These are phyloP conservation scores for Phoxinus phoxinus DNA, from an alignment of 2,113 vertebrate genomes.

Conservation along the genomic window DNA sequence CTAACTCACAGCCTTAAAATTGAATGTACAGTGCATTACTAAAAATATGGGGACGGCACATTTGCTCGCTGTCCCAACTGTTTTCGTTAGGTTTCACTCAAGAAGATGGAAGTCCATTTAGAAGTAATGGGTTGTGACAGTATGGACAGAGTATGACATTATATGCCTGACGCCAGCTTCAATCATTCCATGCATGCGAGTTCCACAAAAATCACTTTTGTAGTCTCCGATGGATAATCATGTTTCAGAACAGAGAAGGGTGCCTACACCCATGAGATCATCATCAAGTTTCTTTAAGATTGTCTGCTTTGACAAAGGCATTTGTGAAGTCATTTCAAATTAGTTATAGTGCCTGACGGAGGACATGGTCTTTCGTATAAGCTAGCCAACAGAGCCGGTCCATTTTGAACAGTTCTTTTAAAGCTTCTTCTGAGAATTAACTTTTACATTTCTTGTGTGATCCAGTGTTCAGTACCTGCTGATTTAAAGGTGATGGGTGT, in stretches of 20 bases:
- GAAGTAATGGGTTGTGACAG: conserved; percentile 60
- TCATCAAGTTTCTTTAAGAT: conserved; percentile 43
- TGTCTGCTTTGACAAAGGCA: conserved; percentile 55
- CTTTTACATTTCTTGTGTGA: neutral
- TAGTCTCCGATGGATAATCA: conserved; percentile 47
- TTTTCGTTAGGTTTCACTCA: conserved; percentile 61
- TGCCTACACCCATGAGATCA: conserved; percentile 39
- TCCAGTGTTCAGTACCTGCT: neutral
- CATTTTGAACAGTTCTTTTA: neutral
- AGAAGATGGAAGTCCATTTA: conserved; percentile 56
- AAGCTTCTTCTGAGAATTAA: neutral
- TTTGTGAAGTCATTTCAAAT: conserved; percentile 53
- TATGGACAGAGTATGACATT: conserved; percentile 60
- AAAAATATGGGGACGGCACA: conserved; percentile 51
- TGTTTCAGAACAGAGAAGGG: conserved; percentile 41
- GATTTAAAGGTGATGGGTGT: neutral
- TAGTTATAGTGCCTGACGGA: conserved; percentile 17
- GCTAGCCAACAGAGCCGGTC: neutral
- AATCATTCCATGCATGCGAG: conserved; percentile 49
- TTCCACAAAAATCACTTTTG: conserved; percentile 46
- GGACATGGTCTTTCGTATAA: conserved; percentile 16
- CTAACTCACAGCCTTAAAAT: conserved; percentile 51
- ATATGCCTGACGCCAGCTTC: conserved; percentile 54
- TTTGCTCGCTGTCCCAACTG: conserved; percentile 61
- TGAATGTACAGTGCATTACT: conserved; percentile 55